phyloP scores from a whole-genome alignment of 2,113 vertebrate species.

The Myrmecophaga tridactyla region DNA sequence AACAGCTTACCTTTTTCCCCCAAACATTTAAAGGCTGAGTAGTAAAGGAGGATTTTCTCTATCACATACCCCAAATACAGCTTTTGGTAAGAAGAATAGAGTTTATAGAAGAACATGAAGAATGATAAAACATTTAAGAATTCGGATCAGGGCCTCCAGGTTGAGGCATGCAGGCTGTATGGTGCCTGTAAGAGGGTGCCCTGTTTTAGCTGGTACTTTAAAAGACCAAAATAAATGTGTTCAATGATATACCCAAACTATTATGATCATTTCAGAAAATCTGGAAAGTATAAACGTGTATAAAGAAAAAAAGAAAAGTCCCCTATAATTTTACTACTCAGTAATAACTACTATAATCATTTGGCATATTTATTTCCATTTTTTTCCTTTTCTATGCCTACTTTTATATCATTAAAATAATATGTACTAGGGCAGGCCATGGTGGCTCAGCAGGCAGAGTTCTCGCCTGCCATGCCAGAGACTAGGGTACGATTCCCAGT shows the following conservation, averaged over 20 bases:
- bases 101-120: too few relatives aligned
- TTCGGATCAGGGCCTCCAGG: background rate
- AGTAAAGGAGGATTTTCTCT: background rate
- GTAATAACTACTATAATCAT: background rate
- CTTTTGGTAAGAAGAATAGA: background rate
- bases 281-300: background rate
- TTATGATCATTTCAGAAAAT: conserved; percentile 11
- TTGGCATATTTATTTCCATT: background rate
- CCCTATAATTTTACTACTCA: background rate
- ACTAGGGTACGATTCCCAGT: too few relatives aligned
- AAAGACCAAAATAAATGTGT: conserved; percentile 7
- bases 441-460: too few relatives aligned
- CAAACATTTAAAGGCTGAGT: conserved; percentile 33
- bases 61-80: background rate
- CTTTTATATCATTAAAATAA: background rate
- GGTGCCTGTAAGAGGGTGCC: background rate
- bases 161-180: background rate
- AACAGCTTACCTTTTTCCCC: conserved; percentile 4
- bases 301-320: conserved; percentile 33
- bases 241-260: background rate
- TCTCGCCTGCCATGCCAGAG: too few relatives aligned
- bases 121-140: background rate
- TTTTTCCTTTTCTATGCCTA: background rate
- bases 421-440: too few relatives aligned
- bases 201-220: background rate